Evolutionary conservation across 2,797 vertebrate genomes (phyloP).

Genomic region (Pogoniulus pusillus): DNA sequence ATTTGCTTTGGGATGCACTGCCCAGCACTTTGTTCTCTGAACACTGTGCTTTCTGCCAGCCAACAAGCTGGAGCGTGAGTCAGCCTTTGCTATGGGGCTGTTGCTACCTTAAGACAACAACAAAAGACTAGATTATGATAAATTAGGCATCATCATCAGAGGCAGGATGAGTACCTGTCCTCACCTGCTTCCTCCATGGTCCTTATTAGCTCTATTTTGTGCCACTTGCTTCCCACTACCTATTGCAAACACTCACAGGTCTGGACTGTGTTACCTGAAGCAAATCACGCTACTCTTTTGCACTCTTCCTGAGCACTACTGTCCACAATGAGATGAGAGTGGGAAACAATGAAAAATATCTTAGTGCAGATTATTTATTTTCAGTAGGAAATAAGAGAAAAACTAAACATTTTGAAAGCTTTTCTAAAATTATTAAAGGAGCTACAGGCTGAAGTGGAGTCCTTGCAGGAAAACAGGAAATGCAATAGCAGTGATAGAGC

Average conservation of each 20-base stretch:
- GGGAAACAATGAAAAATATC: not conserved
- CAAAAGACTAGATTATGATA: not conserved
- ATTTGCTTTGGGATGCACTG: not conserved
- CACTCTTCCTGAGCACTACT: not conserved
- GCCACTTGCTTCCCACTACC: not conserved
- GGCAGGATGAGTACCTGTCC: not conserved
- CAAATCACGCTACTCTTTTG: not conserved
- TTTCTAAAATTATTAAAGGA: not conserved
- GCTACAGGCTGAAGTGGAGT: not conserved
- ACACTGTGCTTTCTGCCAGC: not conserved
- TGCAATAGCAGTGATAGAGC: not conserved
- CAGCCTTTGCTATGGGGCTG: not conserved
- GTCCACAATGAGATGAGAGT: not conserved
- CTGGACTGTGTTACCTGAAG: not conserved
- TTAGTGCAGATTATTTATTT: not conserved
- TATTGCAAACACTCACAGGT: not conserved
- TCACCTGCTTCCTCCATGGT: not conserved
- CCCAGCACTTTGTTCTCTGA: not conserved
- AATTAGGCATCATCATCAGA: not conserved
- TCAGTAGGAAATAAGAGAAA: not conserved
- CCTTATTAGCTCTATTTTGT: not conserved
- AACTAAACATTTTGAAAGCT: not conserved
- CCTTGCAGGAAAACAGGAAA: constrained; percentile 20
- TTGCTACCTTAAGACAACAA: not conserved
- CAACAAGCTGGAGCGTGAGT: not conserved